Conservation (phyloP, 2,797 vertebrate genomes). For the Pogonophryne albipinna region DNA sequence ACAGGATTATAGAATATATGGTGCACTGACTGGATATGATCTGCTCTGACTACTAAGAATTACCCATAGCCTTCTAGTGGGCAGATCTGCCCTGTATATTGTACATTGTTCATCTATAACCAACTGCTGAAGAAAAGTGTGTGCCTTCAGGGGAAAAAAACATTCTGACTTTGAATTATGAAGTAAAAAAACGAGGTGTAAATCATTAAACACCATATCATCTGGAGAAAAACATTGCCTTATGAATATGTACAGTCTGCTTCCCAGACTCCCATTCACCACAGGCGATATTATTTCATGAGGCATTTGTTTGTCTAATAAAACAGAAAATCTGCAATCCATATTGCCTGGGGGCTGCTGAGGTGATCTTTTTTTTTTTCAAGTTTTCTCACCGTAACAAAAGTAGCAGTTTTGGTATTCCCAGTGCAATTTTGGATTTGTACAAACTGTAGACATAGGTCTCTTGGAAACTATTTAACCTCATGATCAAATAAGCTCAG, state of each 20-base stretch:
- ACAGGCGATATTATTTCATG: conserved; percentile 28
- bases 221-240: conserved; percentile 20
- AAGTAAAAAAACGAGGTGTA: conserved; percentile 25
- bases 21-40: no score
- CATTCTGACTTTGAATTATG: conserved; percentile 36
- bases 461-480: conserved; percentile 7
- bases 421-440: conserved; percentile 16
- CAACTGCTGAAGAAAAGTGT: conserved; percentile 23
- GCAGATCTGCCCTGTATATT: conserved; percentile 8
- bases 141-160: conserved; percentile 40
- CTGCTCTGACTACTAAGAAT: no score
- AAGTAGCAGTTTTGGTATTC: conserved; percentile 34
- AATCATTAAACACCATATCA: conserved; percentile 51
- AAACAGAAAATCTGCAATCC: conserved; percentile 46
- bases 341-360: conserved; percentile 36
- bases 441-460: conserved; percentile 8
- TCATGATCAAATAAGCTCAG: neutral
- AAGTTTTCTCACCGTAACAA: neutral
- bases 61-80: no score
- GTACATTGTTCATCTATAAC: conserved; percentile 6
- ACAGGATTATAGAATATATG: no score
- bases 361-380: conserved; percentile 34
- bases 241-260: conserved; percentile 42
- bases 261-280: conserved; percentile 27
- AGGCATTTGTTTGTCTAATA: conserved; percentile 59